Base-by-base conservation (phyloP, 2,113 vertebrate genomes). In the Mormyrus lacerda region DNA sequence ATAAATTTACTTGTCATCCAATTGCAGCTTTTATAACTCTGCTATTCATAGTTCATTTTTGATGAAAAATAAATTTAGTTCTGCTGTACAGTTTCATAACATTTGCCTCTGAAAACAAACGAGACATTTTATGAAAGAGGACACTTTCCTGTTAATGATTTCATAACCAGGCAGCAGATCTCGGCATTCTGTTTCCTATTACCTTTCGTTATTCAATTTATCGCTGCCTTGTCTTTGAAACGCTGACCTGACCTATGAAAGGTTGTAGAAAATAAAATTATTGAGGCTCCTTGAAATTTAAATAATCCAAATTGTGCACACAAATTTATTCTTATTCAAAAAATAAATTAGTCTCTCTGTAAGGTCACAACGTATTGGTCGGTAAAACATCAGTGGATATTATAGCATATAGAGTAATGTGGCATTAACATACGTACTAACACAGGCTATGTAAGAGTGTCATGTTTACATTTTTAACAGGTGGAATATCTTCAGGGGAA, bases 241-340 rank as follows among this genome's bases (percentile, higher is more conserved):
- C 94, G 95, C 93, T 96, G 96, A 96, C 96, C 96, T 96, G 95
- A 97, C 95, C 96, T 96, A 96, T 96, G 94, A 96, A 93, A 97
- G 96, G 96, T 96, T 97, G 96, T 93, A 91, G 92, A 93, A 94
- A 97, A 97, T 96, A 93, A 94, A 96, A 97, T 97, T 97, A 97
- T 93, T 91, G 93, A 93, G 94, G 94, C 92, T 94, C 90, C 93
- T 96, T 92, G 96, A 96, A 96, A 96, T 96, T 93, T 96, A 95
- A 95, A 95, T 94, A 96, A 95, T 95, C 93, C 94, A 92, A 95
- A 95, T 94, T 89, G 91, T 91, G 89, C 91, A 94, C 93, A 94
- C 91, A 92, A 92, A 93, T 94, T 92, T 93, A 93, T 95, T 90
- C 93, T 55, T 90, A 88, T 92, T 92, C 73, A 93, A 94, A 94